Base-by-base conservation (phyloP, 2,888 invertebrate species). In the Drosophila longiperda region DNA sequence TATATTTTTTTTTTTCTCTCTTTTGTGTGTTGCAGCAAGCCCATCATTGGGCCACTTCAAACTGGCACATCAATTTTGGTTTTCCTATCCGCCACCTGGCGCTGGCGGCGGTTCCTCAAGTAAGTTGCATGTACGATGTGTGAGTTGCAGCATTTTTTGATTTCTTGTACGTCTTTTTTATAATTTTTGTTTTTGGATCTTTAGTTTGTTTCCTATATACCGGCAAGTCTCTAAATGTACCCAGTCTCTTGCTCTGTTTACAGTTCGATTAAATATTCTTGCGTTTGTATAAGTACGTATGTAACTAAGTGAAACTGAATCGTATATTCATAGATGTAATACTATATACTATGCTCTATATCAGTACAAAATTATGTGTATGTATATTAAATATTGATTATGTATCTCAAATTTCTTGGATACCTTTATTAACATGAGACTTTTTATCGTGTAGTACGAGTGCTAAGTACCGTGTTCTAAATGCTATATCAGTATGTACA, bases 21-120 rank as follows among this genome's bases (percentile, higher is more conserved):
- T 52, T 26, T 48, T 45, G 29, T 61, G 1, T 64, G 66, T 84
- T 87, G 59, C 90, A 93, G 93, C 87, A 84, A 93, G 91, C 92
- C 92, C 92, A 80, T 77, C 68, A 61, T 82, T 90, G 92, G 92
- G 92, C 92, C 91, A 91, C 73, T 78, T 93, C 95, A 96, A 96
- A 94, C 96, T 96, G 96, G 96, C 96, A 94, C 96, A 96, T 94
- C 96, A 96, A 94, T 96, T 96, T 94, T 96, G 96, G 96, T 96
- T 96, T 92, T 96, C 96, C 75, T 96, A 96, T 94, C 96, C 96
- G 94, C 96, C 96, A 91, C 96, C 96, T 90, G 96, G 96, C 94
- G 96, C 96, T 94, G 95, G 95, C 92, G 94, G 95, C 91, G 94
- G 94, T 90, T 94, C 94, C 91, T 95, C 95, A 91, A 95, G 95